Evolutionary conservation across 2,797 vertebrate species (phyloP), one percentile per base, ranked within the genome.

Genomic region (Anas acuta): DNA sequence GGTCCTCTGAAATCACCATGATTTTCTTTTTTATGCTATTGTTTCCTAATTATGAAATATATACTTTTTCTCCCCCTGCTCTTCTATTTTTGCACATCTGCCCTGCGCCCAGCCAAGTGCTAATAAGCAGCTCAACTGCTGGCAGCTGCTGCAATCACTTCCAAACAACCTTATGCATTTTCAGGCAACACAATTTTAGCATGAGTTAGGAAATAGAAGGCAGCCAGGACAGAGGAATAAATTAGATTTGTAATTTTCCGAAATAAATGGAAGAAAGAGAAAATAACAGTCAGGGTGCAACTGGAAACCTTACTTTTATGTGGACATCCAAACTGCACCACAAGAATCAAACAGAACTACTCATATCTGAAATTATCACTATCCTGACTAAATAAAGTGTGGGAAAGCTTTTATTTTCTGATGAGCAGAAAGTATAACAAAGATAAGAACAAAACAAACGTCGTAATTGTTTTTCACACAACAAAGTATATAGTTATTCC

Each of bases 91-190:
- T 80, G 39, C 30, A 66, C 41, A 49, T 71, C 72, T 95, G 72
- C 28, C 53, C 73, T 30, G 45, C 65, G 90, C 56, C 54, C 39
- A 84, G 12, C 17, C 5, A 65, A 72, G 57, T 30, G 35, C 45
- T 76, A 87, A 92, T 23, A 77, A 91, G 21, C 57, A 89, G 82
- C 81, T 92, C 62, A 65, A 25, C 20, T 51, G 15, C 17, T 88
- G 39, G 32, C 47, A 45, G 57, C 61, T 76, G 60, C 67, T 73
- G 56, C 43, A 66, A 30, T 73, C 60, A 21, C 74, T 75, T 82
- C 80, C 74, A 86, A 81, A 9, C 43, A 66, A 66, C 74, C n/a
- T 69, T 73, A 47, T 39, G 43, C 43, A 64, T 23, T 62, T 87
- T 67, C 77, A 84, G 64, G 51, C 77, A 72, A 2, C 13, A 8